phyloP scores from a whole-genome alignment of 2,888 invertebrate species.

The Monochamus alternatus region DNA sequence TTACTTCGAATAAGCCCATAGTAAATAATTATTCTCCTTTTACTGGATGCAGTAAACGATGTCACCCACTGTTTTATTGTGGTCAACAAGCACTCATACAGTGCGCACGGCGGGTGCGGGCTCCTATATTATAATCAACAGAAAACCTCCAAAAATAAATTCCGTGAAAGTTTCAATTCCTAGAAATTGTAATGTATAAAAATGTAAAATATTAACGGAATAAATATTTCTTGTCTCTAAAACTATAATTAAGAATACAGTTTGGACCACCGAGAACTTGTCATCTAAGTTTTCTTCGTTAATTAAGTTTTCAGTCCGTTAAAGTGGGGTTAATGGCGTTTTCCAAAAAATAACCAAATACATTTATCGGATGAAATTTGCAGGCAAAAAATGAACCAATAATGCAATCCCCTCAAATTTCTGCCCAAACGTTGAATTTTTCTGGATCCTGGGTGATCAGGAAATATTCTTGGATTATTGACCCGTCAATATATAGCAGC shows the following conservation, averaged over 20 bases:
- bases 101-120: constrained; percentile 13
- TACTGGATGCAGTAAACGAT: constrained; percentile 19
- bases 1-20: constrained; percentile 3
- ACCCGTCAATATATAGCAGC: too few relatives aligned
- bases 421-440: too few relatives aligned
- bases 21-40: constrained; percentile 7
- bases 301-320: too few relatives aligned
- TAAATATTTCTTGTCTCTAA: background rate
- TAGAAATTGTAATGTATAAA: constrained; percentile 19
- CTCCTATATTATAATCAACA: constrained; percentile 18
- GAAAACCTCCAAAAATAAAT: constrained; percentile 18
- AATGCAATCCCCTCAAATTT: too few relatives aligned
- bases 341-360: too few relatives aligned
- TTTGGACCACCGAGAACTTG: background rate
- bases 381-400: too few relatives aligned
- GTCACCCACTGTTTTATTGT: constrained; percentile 38
- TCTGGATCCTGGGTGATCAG: too few relatives aligned
- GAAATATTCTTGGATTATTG: too few relatives aligned
- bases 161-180: constrained; percentile 26
- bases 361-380: too few relatives aligned
- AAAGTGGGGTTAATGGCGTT: too few relatives aligned
- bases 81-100: constrained; percentile 21
- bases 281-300: too few relatives aligned
- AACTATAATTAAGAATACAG: background rate
- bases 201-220: background rate